Percentiles rank a stretch among this genome's conserved stretches.
phyloP scores from a whole-genome alignment of 2,113 vertebrate species.

The Protobothrops flavoviridis region DNA sequence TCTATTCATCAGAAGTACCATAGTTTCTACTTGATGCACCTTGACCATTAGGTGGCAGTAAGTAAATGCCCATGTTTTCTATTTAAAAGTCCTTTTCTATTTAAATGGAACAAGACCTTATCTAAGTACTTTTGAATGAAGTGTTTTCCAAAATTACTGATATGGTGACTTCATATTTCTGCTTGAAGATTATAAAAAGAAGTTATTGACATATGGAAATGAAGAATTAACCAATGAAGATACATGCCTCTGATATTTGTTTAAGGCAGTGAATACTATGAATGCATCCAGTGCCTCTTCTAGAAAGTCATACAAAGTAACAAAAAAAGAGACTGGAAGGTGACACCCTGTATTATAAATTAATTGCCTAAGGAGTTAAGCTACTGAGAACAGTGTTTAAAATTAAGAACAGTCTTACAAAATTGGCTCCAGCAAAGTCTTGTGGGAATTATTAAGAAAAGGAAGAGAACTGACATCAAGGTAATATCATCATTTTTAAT shows the following conservation, averaged over 20 bases:
- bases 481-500: neutral
- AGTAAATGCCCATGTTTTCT: neutral
- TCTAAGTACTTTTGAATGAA: neutral
- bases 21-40: neutral
- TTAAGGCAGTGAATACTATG: neutral
- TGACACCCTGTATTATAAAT: neutral
- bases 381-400: neutral
- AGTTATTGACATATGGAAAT: neutral
- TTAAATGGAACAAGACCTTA: neutral
- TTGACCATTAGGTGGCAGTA: neutral
- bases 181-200: neutral
- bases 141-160: neutral
- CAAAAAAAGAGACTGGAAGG: neutral
- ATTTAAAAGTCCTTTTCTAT: neutral
- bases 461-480: neutral
- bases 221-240: neutral
- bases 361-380: neutral
- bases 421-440: neutral
- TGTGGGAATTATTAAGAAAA: neutral
- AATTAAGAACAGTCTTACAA: neutral
- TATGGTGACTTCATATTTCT: neutral
- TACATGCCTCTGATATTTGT: neutral
- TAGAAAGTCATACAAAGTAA: neutral
- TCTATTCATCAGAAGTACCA: neutral
- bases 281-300: neutral